Evolutionary conservation across 2,113 vertebrate species (phyloP).

Genomic region (Pterocles burchelli): DNA sequence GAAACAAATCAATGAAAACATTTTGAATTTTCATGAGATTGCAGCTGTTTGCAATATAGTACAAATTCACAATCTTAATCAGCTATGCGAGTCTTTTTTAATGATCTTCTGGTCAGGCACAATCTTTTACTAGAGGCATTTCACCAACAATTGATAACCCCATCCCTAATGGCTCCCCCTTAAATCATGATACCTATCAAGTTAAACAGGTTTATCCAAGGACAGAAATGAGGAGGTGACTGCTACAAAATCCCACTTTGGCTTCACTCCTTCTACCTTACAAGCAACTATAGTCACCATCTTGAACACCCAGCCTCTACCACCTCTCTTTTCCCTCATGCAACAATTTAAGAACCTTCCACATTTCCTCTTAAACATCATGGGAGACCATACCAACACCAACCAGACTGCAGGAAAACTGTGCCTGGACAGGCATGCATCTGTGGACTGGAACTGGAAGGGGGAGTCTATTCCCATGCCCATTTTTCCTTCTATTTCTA

Average conservation of each 20-base stretch:
- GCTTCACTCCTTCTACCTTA: neutral
- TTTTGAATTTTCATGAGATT: neutral
- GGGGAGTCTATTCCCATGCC: neutral
- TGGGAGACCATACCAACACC: neutral
- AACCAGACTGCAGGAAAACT: neutral
- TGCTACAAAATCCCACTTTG: neutral
- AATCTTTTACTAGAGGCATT: neutral
- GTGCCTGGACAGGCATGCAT: neutral
- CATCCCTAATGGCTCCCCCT: neutral
- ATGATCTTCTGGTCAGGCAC: neutral
- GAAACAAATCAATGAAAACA: slow-evolving; percentile 1
- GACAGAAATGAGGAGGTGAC: neutral
- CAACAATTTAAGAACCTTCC: neutral
- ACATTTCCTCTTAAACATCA: neutral
- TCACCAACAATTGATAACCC: neutral
- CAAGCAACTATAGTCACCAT: neutral
- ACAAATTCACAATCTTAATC: neutral
- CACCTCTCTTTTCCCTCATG: neutral
- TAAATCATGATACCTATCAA: neutral
- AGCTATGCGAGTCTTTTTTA: neutral
- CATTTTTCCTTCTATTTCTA: neutral
- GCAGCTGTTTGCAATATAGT: neutral
- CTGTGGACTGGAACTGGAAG: neutral
- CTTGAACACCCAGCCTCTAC: neutral
- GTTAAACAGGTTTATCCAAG: neutral